phyloP scores from a whole-genome alignment of 2,888 invertebrate species.

The Phyllotreta cruciferae region DNA sequence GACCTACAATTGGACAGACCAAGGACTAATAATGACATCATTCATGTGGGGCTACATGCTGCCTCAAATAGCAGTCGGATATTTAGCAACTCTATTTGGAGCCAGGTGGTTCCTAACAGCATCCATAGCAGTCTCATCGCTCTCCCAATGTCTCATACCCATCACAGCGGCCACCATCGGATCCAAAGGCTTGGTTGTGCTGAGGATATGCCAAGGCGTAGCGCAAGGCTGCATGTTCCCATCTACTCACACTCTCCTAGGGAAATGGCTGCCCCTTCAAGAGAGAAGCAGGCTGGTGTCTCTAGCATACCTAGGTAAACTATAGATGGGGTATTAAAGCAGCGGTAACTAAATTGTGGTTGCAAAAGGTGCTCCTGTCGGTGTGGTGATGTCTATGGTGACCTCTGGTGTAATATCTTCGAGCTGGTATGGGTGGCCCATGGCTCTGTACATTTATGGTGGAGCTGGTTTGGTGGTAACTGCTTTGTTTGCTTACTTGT shows the following conservation, averaged over 20 bases:
- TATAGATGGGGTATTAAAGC: too few species aligned
- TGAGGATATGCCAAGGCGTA: slow-evolving; percentile 76
- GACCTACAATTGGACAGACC: slow-evolving; percentile 61
- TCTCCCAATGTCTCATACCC: slow-evolving; percentile 73
- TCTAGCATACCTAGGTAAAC: slow-evolving; percentile 66
- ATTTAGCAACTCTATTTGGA: slow-evolving; percentile 75
- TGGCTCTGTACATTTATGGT: slow-evolving; percentile 78
- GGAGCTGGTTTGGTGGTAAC: slow-evolving; percentile 68
- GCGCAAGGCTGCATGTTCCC: slow-evolving; percentile 77
- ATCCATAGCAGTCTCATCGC: slow-evolving; percentile 66
- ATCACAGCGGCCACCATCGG: slow-evolving; percentile 70
- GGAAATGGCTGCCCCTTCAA: slow-evolving; percentile 76
- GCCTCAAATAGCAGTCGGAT: slow-evolving; percentile 75
- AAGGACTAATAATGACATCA: slow-evolving; percentile 69
- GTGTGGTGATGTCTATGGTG: slow-evolving; percentile 78
- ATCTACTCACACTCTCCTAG: slow-evolving; percentile 72
- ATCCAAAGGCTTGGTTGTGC: slow-evolving; percentile 67
- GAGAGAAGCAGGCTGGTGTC: slow-evolving; percentile 76
- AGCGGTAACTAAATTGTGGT: too few species aligned
- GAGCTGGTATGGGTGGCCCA: slow-evolving; percentile 75
- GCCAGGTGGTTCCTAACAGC: slow-evolving; percentile 70
- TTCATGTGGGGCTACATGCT: slow-evolving; percentile 82
- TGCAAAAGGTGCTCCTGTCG: slow-evolving; percentile 80
- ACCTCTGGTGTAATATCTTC: slow-evolving; percentile 75
- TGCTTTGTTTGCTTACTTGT: slow-evolving; percentile 67